Conservation (phyloP, 2,113 vertebrate genomes). For the Coracopsis vasa region DNA sequence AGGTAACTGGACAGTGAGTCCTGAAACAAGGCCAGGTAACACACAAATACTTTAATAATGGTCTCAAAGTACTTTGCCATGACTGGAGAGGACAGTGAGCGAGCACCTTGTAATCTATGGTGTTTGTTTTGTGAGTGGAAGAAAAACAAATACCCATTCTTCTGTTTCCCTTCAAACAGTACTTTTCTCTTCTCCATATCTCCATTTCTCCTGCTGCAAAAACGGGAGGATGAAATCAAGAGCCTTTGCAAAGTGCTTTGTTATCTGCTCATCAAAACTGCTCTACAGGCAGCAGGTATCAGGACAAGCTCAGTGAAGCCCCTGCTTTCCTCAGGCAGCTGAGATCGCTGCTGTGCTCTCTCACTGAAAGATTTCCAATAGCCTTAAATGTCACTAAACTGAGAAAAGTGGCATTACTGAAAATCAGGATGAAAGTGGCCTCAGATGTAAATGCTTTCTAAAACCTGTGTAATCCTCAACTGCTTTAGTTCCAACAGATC, state of each 20-base stretch:
- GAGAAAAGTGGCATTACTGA: not conserved
- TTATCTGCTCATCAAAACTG: not conserved
- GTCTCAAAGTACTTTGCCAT: not conserved
- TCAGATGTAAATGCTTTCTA: not conserved
- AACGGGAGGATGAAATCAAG: not conserved
- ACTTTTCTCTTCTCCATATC: not conserved
- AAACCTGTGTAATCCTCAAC: constrained; percentile 21
- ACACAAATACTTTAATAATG: not conserved
- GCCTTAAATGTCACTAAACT: not conserved
- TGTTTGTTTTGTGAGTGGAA: not conserved
- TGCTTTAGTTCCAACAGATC: not conserved
- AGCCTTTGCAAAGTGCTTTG: not conserved
- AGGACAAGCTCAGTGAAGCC: not conserved
- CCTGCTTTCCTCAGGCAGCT: not conserved
- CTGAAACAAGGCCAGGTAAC: not conserved
- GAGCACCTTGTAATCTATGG: not conserved
- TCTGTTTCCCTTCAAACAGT: not conserved
- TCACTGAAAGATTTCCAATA: not conserved
- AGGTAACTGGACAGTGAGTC: not conserved
- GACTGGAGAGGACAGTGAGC: not conserved
- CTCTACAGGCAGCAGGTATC: not conserved
- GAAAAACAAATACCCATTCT: not conserved
- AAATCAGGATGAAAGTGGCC: not conserved
- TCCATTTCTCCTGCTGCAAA: not conserved
- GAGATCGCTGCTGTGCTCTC: accelerated